Percentiles rank a stretch among this genome's conserved stretches.
Conservation (phyloP, 2,113 vertebrate species). For the Hypanus sabinus region DNA sequence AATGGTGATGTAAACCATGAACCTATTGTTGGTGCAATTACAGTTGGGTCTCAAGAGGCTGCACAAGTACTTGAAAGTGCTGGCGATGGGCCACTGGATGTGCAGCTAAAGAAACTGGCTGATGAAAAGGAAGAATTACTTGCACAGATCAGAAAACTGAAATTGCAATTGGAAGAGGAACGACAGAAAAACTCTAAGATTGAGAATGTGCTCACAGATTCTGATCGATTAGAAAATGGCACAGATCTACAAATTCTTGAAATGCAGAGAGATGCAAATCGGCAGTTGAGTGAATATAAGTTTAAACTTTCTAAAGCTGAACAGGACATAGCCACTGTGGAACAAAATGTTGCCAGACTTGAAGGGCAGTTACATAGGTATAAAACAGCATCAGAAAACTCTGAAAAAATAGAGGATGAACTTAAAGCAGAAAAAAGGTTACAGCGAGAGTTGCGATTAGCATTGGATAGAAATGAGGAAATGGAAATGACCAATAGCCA, state of each 20-base stretch:
- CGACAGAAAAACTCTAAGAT: conserved; percentile 77
- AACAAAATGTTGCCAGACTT: too few species aligned
- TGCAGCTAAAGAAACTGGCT: conserved; percentile 90
- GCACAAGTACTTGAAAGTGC: conserved; percentile 89
- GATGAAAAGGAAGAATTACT: conserved; percentile 91
- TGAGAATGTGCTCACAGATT: conserved; percentile 62
- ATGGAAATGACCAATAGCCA: conserved; percentile 99
- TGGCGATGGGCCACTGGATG: conserved; percentile 88
- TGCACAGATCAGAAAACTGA: conserved; percentile 85
- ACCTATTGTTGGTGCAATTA: conserved; percentile 69
- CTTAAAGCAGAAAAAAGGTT: too few species aligned
- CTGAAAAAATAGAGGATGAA: too few species aligned
- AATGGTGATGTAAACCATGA: conserved; percentile 83
- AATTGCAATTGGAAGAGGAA: conserved; percentile 88
- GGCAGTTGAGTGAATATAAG: too few species aligned
- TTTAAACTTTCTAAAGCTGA: too few species aligned
- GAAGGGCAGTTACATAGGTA: too few species aligned
- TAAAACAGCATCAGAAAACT: too few species aligned
- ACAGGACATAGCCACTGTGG: too few species aligned
- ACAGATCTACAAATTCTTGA: conserved; percentile 89
- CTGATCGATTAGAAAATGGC: conserved; percentile 78
- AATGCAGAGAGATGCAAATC: too few species aligned
- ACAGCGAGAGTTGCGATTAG: conserved; percentile 87
- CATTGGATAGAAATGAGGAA: conserved; percentile 90
- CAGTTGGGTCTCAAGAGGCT: conserved; percentile 84